These are phyloP conservation scores for Gobio gobio DNA, from an alignment of 2,113 vertebrate species.

Conservation along the genomic window DNA sequence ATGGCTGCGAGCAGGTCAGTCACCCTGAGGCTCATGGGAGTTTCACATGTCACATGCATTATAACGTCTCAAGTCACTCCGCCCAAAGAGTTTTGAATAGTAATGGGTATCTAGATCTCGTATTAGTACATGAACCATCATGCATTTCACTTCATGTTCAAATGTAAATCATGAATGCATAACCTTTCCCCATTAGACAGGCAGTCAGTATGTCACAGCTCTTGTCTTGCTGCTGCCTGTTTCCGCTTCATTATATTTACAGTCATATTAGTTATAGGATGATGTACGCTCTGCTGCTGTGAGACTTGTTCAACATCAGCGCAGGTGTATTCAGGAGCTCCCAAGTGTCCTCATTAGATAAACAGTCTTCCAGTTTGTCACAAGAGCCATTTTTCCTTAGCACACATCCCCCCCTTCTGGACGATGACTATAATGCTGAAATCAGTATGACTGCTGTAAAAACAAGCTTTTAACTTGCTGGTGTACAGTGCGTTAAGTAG, in stretches of 20 bases:
- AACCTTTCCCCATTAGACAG: background rate
- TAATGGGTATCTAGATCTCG: background rate
- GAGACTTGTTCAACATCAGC: constrained; percentile 23
- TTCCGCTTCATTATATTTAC: background rate
- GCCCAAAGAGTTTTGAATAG: background rate
- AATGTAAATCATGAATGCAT: background rate
- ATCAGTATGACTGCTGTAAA: background rate
- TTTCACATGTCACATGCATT: background rate
- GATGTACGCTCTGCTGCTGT: constrained; percentile 40
- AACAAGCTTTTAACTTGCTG: background rate
- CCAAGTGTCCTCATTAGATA: constrained; percentile 25
- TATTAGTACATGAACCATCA: background rate
- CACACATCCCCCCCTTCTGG: background rate
- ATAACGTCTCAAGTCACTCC: background rate
- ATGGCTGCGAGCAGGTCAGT: constrained; percentile 91
- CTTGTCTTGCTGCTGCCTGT: background rate
- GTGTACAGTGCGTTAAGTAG: background rate
- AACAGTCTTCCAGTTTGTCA: background rate
- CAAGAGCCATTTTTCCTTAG: background rate
- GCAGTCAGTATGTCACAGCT: background rate
- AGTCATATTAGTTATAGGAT: constrained; percentile 11
- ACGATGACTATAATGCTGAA: background rate
- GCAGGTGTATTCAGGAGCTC: background rate
- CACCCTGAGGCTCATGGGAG: background rate
- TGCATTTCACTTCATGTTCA: background rate